Evolutionary conservation across 1,140 invertebrate species (phyloP).

Genomic region (Aphaenogaster rudis): DNA sequence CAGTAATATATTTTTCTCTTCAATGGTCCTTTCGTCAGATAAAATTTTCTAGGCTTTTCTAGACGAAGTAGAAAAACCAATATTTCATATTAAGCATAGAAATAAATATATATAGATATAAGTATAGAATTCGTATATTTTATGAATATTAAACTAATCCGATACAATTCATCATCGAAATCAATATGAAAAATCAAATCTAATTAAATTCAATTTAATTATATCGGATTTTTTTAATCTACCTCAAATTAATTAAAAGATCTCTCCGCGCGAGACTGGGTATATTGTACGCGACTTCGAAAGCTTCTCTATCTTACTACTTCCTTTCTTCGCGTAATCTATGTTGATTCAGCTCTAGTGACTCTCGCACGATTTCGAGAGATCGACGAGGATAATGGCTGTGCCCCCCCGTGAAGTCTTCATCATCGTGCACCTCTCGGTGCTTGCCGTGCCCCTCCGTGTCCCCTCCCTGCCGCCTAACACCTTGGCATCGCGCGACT

Average conservation of each 20-base stretch:
- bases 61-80: not conserved
- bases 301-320: constrained; percentile 21
- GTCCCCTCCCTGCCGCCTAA: constrained; percentile 11
- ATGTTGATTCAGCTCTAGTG: constrained; percentile 53
- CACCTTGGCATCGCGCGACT: constrained; percentile 37
- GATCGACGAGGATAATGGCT: constrained; percentile 69
- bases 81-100: not conserved
- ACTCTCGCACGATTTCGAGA: constrained; percentile 69
- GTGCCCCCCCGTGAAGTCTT: constrained; percentile 72
- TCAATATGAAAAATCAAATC: not conserved
- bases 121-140: no score
- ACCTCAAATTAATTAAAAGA: constrained; percentile 9
- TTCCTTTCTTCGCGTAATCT: constrained; percentile 47
- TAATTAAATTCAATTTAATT: constrained; percentile 13
- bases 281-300: constrained; percentile 3
- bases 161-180: not conserved
- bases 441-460: not conserved
- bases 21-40: not conserved
- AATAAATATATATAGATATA: not conserved
- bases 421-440: constrained; percentile 64
- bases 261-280: not conserved
- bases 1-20: not conserved
- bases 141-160: not conserved
- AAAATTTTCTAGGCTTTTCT: not conserved
- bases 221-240: not conserved